Evolutionary conservation across 2,113 vertebrate genomes (phyloP).

Genomic region (Ondatra zibethicus): DNA sequence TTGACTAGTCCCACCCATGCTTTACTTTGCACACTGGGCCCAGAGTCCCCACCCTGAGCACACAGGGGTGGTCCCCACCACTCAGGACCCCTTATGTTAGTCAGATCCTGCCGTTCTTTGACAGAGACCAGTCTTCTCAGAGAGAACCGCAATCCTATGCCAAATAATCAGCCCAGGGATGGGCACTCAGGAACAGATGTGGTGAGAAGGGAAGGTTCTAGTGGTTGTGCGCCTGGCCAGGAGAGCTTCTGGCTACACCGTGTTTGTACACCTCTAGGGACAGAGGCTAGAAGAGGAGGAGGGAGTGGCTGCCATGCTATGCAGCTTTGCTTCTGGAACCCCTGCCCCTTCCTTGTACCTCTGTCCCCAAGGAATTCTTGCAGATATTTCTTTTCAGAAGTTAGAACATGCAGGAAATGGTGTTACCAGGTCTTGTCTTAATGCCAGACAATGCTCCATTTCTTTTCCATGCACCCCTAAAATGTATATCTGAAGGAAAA

Average conservation of each 20-base stretch:
- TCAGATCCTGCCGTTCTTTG: constrained; percentile 54
- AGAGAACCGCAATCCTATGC: neutral
- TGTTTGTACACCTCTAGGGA: neutral
- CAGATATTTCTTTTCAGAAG: neutral
- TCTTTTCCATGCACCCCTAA: neutral
- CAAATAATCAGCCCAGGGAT: neutral
- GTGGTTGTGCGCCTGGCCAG: rapidly evolving
- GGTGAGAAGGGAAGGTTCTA: neutral
- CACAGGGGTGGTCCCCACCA: rapidly evolving
- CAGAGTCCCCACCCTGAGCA: neutral
- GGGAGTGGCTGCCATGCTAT: neutral
- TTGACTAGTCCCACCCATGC: neutral
- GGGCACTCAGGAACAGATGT: neutral
- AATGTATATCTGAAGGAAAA: neutral
- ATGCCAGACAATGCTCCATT: neutral
- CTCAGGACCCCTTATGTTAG: too few species aligned
- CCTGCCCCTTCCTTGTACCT: neutral
- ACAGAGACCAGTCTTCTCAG: neutral
- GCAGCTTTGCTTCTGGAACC: neutral
- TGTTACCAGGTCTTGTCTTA: neutral
- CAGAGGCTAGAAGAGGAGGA: neutral
- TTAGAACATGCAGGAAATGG: neutral
- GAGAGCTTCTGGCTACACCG: rapidly evolving
- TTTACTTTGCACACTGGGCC: neutral
- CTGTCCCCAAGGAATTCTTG: neutral